Base-by-base conservation (phyloP, 2,797 vertebrate species). In the Monodelphis domestica region DNA sequence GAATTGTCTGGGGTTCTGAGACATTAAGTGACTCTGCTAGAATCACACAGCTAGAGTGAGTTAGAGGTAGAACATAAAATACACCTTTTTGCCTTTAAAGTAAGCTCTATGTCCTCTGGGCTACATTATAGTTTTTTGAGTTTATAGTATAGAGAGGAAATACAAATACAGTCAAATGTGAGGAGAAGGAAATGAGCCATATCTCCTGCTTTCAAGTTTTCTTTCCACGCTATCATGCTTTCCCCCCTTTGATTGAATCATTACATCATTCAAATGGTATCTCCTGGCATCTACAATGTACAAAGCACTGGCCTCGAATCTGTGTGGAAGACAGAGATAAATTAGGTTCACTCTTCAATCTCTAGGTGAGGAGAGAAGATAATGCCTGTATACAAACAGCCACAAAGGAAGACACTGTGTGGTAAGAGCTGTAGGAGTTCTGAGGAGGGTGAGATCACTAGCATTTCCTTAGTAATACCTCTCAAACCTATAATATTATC, bases 401-500 rank as follows among this genome's bases (percentile, higher is more conserved):
- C 38, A 84, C 70, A 84, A 84, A 45, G 38, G 70, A 84, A 84
- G n/a, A 7, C 15, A 78, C 6, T 24, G 38, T 84, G 70, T 50
- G 38, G 21, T 84, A 50, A 45, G 70, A 84, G 38, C n/a, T 84
- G 38, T 45, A 84, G 38, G 70, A 84, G 70, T 84, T 45, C 38
- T 45, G 70, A 84, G 70, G 38, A 84, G 38, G 38, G 70, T 45
- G 38, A 84, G 38, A 84, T 84, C 70, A 84, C 38, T 84, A 45
- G 70, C 70, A 84, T 84, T 45, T 45, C 38, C 70, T 78, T 26
- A 38, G 38, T 84, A 26, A 84, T 84, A 84, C 38, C n/a, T 84
- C 70, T 50, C 38, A 84, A 50, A 84, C 70, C 70, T 84, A 4
- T 95, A 78, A 92, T 90, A 94, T 98, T 97, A 97, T 97, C 95